These are phyloP conservation scores for Archegozetes longisetosus DNA, from an alignment of 1,140 invertebrate genomes.

Conservation along the genomic window DNA sequence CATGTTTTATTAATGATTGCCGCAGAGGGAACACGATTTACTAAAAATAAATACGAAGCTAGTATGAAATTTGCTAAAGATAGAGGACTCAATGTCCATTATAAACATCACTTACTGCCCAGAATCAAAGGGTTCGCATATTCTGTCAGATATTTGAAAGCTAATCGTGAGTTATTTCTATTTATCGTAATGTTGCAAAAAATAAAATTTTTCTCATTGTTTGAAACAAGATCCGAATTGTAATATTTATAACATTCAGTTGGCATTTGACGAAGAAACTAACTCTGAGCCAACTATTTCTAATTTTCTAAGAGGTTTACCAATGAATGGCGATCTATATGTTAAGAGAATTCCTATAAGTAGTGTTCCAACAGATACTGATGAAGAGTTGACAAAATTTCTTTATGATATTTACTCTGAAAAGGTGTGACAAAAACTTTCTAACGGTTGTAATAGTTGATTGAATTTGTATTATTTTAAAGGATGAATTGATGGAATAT, in stretches of 20 bases:
- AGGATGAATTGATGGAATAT: conserved; percentile 11
- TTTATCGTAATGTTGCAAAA: not conserved
- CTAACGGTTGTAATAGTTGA: not conserved
- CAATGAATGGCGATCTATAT: conserved; percentile 53
- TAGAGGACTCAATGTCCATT: conserved; percentile 58
- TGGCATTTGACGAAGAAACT: conserved; percentile 23
- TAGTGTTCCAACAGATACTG: conserved; percentile 52
- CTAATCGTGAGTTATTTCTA: conserved; percentile 15
- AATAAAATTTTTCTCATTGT: not conserved
- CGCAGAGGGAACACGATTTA: conserved; percentile 86
- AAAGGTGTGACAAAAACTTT: conserved; percentile 38
- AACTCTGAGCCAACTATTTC: conserved; percentile 45
- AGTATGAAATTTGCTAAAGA: conserved; percentile 72
- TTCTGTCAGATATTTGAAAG: conserved; percentile 19
- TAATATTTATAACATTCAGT: conserved; percentile 22
- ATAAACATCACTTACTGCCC: conserved; percentile 83
- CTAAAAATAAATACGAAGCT: conserved; percentile 63
- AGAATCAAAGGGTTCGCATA: conserved; percentile 66
- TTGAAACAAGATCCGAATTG: conserved; percentile 8
- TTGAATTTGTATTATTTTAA: not conserved
- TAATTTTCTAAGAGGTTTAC: conserved; percentile 58
- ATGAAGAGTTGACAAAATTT: conserved; percentile 59
- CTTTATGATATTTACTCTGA: conserved; percentile 56
- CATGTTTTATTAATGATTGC: conserved; percentile 77
- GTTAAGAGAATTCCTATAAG: conserved; percentile 63